phyloP scores from a whole-genome alignment of 2,888 invertebrate genomes.

The Aradus depressus region DNA sequence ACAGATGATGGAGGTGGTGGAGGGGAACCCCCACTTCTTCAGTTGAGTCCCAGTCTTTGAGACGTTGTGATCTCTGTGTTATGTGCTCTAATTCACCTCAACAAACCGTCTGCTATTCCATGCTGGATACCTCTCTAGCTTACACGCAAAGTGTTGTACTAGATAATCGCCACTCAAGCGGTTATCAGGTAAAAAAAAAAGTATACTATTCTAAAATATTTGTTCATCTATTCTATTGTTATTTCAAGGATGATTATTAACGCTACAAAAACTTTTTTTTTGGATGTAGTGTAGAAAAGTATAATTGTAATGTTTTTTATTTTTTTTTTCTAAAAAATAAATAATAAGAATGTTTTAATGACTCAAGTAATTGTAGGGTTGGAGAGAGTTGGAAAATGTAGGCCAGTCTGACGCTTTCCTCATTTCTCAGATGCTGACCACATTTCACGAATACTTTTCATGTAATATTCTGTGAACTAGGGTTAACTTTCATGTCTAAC shows the following conservation, averaged over 20 bases:
- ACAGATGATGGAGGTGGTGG: constrained; percentile 9
- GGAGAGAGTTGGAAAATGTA: too few species aligned
- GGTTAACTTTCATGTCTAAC: too few species aligned
- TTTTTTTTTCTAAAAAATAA: too few species aligned
- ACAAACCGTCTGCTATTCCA: constrained; percentile 24
- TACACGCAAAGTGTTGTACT: constrained; percentile 16
- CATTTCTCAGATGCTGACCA: too few species aligned
- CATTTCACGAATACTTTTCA: too few species aligned
- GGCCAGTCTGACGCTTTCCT: constrained; percentile 1
- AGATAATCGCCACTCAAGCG: constrained; percentile 25
- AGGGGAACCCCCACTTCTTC: constrained; percentile 9
- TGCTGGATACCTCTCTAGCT: constrained; percentile 24
- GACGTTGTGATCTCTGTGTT: constrained; percentile 19
- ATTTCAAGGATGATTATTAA: not conserved
- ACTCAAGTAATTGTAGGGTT: too few species aligned
- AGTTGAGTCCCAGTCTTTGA: constrained; percentile 7
- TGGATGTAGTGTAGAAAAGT: too few species aligned
- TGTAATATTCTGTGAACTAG: too few species aligned
- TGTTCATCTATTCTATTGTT: not conserved
- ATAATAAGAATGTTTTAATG: too few species aligned
- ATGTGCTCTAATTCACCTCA: constrained; percentile 26
- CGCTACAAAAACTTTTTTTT: not conserved
- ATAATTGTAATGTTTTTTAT: too few species aligned
- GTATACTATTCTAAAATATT: not conserved
- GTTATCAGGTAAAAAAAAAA: constrained; percentile 24